A percentile compares a stretch with the other conserved stretches of the same genome.
Evolutionary conservation across 1,140 invertebrate genomes (phyloP).

Genomic region (Calephelis nemesis): DNA sequence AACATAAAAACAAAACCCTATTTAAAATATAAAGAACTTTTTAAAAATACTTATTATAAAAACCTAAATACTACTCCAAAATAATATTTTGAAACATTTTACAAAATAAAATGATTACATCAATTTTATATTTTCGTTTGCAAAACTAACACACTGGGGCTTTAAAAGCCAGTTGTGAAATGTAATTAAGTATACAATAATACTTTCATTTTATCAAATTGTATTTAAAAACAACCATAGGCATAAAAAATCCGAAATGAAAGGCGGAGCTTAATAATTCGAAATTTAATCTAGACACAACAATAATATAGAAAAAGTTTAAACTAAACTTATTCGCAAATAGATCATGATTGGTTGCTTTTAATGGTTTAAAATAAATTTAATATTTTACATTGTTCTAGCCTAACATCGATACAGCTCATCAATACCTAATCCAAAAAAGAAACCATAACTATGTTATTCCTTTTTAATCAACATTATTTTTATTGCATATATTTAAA

Average conservation of each 20-base stretch:
- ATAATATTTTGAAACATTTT: conserved; percentile 7
- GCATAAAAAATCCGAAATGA: not conserved
- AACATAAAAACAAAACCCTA: conserved; percentile 13
- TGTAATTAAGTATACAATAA: conserved; percentile 3
- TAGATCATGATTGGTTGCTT: too few relatives aligned
- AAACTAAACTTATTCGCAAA: too few relatives aligned
- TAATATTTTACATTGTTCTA: too few relatives aligned
- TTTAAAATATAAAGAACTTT: conserved; percentile 2
- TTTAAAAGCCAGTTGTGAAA: not conserved
- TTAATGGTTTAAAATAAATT: too few relatives aligned
- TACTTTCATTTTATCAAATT: not conserved
- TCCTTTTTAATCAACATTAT: too few relatives aligned
- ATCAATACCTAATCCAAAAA: too few relatives aligned
- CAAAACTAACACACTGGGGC: not conserved
- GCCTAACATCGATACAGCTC: too few relatives aligned
- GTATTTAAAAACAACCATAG: not conserved
- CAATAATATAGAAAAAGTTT: too few relatives aligned
- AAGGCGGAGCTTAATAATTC: not conserved
- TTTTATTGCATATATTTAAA: too few relatives aligned
- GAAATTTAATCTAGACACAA: not conserved
- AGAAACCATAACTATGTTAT: too few relatives aligned
- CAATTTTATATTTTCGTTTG: not conserved
- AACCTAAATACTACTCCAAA: conserved; percentile 9
- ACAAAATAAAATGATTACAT: conserved; percentile 12
- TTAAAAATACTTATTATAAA: conserved; percentile 10